phyloP scores from a whole-genome alignment of 2,888 invertebrate genomes.

The Orchestes rusci region DNA sequence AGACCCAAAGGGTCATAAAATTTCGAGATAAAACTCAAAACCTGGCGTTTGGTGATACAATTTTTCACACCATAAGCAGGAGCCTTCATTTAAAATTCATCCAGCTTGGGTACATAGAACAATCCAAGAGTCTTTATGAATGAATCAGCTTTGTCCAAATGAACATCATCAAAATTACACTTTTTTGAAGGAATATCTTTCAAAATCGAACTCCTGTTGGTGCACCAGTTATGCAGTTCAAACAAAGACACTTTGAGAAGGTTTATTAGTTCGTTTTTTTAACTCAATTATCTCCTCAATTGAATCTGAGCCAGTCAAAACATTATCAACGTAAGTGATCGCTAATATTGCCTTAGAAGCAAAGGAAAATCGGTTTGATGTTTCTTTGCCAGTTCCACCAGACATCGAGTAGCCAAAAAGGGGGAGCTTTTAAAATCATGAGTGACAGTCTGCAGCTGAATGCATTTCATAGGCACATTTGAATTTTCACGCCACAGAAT shows the following conservation, averaged over 20 bases:
- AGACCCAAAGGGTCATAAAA: slow-evolving; percentile 13
- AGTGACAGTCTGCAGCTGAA: slow-evolving; percentile 19
- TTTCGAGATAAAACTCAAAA: slow-evolving; percentile 8
- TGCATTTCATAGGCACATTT: slow-evolving; percentile 5
- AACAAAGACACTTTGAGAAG: slow-evolving; percentile 4
- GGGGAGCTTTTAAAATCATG: slow-evolving; percentile 17
- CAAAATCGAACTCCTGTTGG: slow-evolving; percentile 3
- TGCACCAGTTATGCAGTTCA: slow-evolving; percentile 19
- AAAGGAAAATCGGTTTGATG: slow-evolving; percentile 9
- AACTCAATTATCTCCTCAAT: background rate
- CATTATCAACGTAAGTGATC: slow-evolving; percentile 22
- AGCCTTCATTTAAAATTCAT: slow-evolving; percentile 4
- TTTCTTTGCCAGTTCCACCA: slow-evolving; percentile 13
- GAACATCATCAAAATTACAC: slow-evolving; percentile 5
- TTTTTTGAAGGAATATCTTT: slow-evolving; percentile 7
- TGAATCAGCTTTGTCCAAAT: slow-evolving; percentile 4
- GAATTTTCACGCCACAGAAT: slow-evolving; percentile 17
- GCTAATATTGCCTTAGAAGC: slow-evolving; percentile 12
- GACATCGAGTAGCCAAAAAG: slow-evolving; percentile 18
- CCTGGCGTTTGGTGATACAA: slow-evolving; percentile 7
- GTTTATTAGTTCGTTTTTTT: slow-evolving; percentile 1
- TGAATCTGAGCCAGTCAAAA: slow-evolving; percentile 6
- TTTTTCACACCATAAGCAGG: background rate
- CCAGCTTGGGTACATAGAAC: slow-evolving; percentile 4
- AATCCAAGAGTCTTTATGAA: slow-evolving; percentile 7